A percentile compares a stretch with the other conserved stretches of the same genome.
Evolutionary conservation across 2,797 vertebrate species (phyloP).

Genomic region (Pelobates cultripes): DNA sequence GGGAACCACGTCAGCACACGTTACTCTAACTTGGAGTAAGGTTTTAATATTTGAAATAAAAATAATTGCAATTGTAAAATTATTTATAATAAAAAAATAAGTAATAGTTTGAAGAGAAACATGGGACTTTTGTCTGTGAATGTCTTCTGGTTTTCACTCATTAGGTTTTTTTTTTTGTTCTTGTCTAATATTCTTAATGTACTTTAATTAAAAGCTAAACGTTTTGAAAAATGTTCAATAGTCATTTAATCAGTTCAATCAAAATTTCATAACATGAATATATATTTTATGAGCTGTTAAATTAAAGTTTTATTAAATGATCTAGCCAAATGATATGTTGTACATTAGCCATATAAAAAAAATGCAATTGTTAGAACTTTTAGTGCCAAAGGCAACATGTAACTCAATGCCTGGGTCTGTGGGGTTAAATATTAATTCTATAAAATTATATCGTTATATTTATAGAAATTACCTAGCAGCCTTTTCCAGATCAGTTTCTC

Average conservation of each 20-base stretch:
- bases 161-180: neutral
- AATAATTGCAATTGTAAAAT: too few relatives aligned
- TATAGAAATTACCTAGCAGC: too few relatives aligned
- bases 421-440: too few relatives aligned
- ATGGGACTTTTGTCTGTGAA: too few relatives aligned
- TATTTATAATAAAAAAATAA: too few relatives aligned
- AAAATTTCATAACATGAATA: neutral
- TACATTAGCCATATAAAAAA: neutral
- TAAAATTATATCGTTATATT: too few relatives aligned
- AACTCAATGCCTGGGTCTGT: neutral
- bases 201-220: neutral
- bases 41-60: too few relatives aligned
- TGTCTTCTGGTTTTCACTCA: too few relatives aligned
- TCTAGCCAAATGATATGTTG: neutral
- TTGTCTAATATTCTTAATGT: neutral
- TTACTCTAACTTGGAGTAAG: too few relatives aligned
- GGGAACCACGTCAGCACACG: too few relatives aligned
- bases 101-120: too few relatives aligned
- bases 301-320: conserved; percentile 5
- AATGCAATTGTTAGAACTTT: neutral
- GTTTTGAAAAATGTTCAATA: conserved; percentile 7
- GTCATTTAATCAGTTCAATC: neutral
- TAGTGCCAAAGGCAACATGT: neutral
- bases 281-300: conserved; percentile 24
- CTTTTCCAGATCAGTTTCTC: too few relatives aligned